Base-by-base conservation (phyloP, 2,113 vertebrate genomes). In the Melanerpes aurifrons region DNA sequence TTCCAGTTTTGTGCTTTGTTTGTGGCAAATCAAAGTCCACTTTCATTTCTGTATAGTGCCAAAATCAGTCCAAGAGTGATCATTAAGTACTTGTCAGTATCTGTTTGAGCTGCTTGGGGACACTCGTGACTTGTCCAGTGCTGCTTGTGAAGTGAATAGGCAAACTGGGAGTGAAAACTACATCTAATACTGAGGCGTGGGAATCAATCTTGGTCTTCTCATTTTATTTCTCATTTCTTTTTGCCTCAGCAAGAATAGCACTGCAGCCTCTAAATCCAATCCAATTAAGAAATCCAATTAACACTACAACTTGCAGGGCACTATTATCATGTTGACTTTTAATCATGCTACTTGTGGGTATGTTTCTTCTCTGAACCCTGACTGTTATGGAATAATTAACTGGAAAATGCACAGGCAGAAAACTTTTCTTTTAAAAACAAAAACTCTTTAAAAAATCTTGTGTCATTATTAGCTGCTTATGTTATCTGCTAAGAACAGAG, bases 261-360 rank as follows among this genome's bases (percentile, higher is more conserved):
- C 17, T 7, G 22, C 79, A 82, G 9, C 9, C 57, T 90, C 82
- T 90, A 47, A 82, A 64, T 78, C n/a, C 1, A 11, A 40, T 92
- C 58, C 73, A 86, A 40, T 90, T 90, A 92, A 71, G 71, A 87
- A 95, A 88, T 89, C 59, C 11, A 89, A 9, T 90, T 95, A 94
- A 45, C 47, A 26, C 15, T 79, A 69, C 40, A 79, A 57, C 57
- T 81, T 83, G 26, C 53, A 90, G 82, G 47, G 35, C 57, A 47
- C 62, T 73, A 22, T 86, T 78, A 64, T 47, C 7, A 4, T 31
- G 8, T 57, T 77, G 67, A 92, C 73, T 93, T 91, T 72, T 85
- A 90, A 89, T 94, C 57, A 37, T 71, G 54, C n/a, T 77, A 16
- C 62, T 48, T 7, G 56, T 24, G 28, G 58, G 21, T 21, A 9